Evolutionary conservation across 1,140 invertebrate species (phyloP), one percentile per base, ranked within the genome.

Genomic region (Ephestia elutella): DNA sequence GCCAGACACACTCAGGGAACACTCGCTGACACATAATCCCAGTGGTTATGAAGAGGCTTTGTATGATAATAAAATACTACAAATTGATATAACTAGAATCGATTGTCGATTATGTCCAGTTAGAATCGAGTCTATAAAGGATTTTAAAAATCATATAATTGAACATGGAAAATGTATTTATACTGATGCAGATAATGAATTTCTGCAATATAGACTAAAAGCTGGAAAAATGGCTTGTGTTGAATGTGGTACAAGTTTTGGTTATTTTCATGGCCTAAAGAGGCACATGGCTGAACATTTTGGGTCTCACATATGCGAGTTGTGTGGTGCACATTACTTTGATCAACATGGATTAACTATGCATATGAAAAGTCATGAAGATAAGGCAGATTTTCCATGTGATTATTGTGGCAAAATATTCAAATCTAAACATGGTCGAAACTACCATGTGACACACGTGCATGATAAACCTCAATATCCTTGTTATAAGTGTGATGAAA

Each of bases 31-130:
- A 0, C 85, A 87, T 21, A 75, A 87, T 28, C 81, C 82, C 0
- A 67, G 13, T 2, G 70, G 56, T 0, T 87, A 78, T 32, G 73
- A 75, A 61, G 61, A 77, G 8, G 61, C 58, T 0, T 53, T 60
- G 0, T 19, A 48, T 11, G 68, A 70, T 13, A 82, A 78, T 15
- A 83, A 83, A 30, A 67, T 73, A 38, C 15, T 74, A 0, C 71
- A 80, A 71, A 71, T 87, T n/a, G 85, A 87, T 54, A 72, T 80
- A 18, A 60, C 44, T 10, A 69, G 73, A 54, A 74, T 87, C 32
- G 82, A 87, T 35, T 87, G 85, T 20, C 60, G 85, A 44, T 59
- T 83, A 5, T 87, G 84, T 53, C 25, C 72, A 7, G 63, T 65
- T 17, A 71, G 19, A n/a, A 77, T 87, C n/a, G 30, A 62, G 7